Evolutionary conservation across 2,888 invertebrate genomes (phyloP).

Genomic region (Phaedon cochleariae): DNA sequence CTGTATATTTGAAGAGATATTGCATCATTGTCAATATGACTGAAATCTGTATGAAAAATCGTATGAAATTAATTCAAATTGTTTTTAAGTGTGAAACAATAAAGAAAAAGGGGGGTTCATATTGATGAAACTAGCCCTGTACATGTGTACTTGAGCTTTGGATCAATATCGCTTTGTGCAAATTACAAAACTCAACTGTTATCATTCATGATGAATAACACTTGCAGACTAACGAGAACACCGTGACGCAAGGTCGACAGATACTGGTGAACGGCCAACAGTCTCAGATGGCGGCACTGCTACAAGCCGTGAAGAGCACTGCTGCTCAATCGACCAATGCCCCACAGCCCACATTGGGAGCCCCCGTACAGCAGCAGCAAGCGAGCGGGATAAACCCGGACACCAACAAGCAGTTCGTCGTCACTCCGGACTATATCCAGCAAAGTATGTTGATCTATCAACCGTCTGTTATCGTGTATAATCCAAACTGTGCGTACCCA

Average conservation of each 20-base stretch:
- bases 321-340: slow-evolving; percentile 37
- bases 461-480: slow-evolving; percentile 62
- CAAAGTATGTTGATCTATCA: slow-evolving; percentile 79
- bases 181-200: no score
- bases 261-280: slow-evolving; percentile 60
- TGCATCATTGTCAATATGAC: no score
- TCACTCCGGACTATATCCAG: slow-evolving; percentile 92
- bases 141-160: no score
- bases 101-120: no score
- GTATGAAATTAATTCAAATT: no score
- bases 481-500: slow-evolving; percentile 62
- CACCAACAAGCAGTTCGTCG: slow-evolving; percentile 75
- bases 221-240: slow-evolving; percentile 39
- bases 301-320: slow-evolving; percentile 58
- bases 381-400: slow-evolving; percentile 44
- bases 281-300: slow-evolving; percentile 56
- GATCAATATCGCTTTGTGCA: no score
- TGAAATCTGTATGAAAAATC: no score
- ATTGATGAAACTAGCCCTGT: no score
- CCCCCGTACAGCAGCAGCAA: slow-evolving; percentile 36
- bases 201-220: no score
- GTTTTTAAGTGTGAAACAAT: no score
- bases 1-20: no score
- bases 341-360: slow-evolving; percentile 30
- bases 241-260: slow-evolving; percentile 49